Conservation (phyloP, 2,888 invertebrate genomes). For the Cephonodes hylas region DNA sequence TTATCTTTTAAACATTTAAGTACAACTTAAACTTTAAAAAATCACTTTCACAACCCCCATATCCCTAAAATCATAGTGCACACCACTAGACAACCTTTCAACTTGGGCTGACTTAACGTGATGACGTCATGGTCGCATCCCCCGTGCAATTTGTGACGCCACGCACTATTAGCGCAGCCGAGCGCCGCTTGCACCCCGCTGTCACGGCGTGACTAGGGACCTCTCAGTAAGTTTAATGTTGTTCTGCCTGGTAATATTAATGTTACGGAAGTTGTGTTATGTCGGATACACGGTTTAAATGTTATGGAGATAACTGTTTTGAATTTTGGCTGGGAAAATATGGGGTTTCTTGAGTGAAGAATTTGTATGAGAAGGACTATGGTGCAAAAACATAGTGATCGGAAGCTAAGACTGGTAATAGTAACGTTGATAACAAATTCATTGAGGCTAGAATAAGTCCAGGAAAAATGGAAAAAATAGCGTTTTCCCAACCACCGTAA, state of each 20-base stretch:
- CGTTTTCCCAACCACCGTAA: no score
- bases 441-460: no score
- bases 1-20: no score
- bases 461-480: no score
- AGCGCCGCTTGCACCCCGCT: conserved; percentile 8
- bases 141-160: conserved; percentile 55
- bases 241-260: background rate
- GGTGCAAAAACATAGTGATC: no score
- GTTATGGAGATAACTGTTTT: background rate
- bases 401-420: no score
- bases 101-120: conserved; percentile 13
- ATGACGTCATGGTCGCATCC: conserved; percentile 42
- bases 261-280: background rate
- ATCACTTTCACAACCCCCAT: no score
- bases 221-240: conserved; percentile 2
- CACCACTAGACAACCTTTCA: background rate
- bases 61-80: background rate
- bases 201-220: conserved; percentile 1
- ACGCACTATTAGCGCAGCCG: conserved; percentile 49
- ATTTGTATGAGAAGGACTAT: no score
- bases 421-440: no score
- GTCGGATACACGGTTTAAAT: background rate
- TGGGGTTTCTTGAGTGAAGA: no score
- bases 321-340: background rate
- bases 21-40: no score